Base-by-base conservation (phyloP, 2,888 invertebrate species). In the Seladonia tumulorum region DNA sequence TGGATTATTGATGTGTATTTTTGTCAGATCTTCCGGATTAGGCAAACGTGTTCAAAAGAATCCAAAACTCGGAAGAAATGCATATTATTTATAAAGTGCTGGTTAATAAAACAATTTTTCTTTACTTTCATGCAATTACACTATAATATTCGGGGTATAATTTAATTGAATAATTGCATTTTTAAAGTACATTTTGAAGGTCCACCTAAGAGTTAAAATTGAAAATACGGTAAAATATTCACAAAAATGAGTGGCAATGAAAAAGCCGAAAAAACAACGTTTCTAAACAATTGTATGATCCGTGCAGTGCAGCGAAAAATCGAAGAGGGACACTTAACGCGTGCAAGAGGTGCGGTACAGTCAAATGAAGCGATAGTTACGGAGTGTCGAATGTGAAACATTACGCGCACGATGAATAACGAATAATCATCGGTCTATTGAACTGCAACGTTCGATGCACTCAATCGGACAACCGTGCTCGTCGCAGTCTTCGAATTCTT, bases 401-500 rank as follows among this genome's bases (percentile, higher is more conserved):
- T 68, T 22, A 35, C 63, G 29, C 63, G 16, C 29, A 29, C 63
- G 63, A 14, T 29, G 29, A n/a, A 71, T 39, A n/a, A 47, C 35
- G 49, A 68, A 49, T 70, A 53, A 39, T 70, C 68, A 70, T 70
- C 70, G 39, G 39, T 29, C 70, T 68, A 77, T 70, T 53, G 68
- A 77, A 49, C 49, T 39, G 49, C 18, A 53, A 60, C 39, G 35
- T n/a, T 60, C 42, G 18, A 60, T 76, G 68, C 49, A 39, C 29
- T 53, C n/a, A 14, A 29, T n/a, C 22, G 68, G 7, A n/a, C 68
- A 12, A 39, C 39, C 22, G n/a, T 57, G 45, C 18, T 16, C 57
- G 72, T 53, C 60, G 39, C 53, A 79, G 57, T 72, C 57, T 72
- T 72, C 57, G 29, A 60, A 79, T 60, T 45, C 42, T 39, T 70